These are phyloP conservation scores for Chlamydotis undulata DNA, from an alignment of 2,113 vertebrate species.

Conservation along the genomic window DNA sequence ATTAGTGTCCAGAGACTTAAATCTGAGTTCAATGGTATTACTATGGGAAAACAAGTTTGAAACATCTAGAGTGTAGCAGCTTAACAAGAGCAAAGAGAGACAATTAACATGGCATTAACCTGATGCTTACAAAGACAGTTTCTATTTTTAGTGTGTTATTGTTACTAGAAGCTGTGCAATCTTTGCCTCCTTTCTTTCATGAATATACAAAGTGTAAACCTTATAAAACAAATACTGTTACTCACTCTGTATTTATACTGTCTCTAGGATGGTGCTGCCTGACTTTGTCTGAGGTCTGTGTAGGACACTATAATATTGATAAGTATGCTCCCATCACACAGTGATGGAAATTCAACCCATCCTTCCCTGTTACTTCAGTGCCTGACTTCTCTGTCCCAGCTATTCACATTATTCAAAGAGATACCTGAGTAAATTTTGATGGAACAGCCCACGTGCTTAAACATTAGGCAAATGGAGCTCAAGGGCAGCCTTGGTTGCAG, in stretches of 20 bases:
- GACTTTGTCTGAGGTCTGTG: background rate
- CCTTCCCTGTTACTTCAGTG: background rate
- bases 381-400: background rate
- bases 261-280: background rate
- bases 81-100: background rate
- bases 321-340: background rate
- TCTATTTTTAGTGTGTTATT: background rate
- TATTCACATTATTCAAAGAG: background rate
- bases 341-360: background rate
- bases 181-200: background rate
- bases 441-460: background rate
- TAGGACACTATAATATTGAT: background rate
- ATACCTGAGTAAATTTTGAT: background rate
- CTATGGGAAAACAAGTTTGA: background rate
- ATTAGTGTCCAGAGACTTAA: background rate
- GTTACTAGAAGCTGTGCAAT: background rate
- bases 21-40: background rate
- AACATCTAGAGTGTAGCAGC: background rate
- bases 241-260: background rate
- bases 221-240: background rate
- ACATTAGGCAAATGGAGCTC: background rate
- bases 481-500: too few species aligned
- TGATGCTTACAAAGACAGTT: background rate
- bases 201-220: background rate
- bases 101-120: background rate